Base-by-base conservation (phyloP, 2,797 vertebrate species). In the Centroberyx gerrardi region DNA sequence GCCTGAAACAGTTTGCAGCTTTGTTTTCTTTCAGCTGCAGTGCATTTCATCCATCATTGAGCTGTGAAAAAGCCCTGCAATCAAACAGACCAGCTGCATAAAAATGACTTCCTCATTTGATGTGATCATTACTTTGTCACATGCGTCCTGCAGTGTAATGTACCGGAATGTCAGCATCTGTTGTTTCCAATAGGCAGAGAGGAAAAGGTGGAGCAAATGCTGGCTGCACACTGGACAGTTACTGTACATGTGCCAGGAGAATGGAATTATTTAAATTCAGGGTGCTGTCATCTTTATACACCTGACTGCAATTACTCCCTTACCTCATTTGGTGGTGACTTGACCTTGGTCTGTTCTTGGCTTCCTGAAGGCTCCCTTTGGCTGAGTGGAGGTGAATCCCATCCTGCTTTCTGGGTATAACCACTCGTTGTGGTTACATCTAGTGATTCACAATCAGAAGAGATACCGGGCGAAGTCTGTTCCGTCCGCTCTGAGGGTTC, bases 311-410 rank as follows among this genome's bases (percentile, higher is more conserved):
- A 5, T 48, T 69, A 18, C 15, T 77, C 18, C 4, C 87, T 87
- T 85, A 93, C 92, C 87, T 88, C 52, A 10, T 62, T 70, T 46
- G 70, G 63, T 22, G 54, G n/a, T 15, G 36, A 28, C 15, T 29
- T 65, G 76, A 70, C 74, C 13, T 83, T 73, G n/a, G 58, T 64
- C 38, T 83, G 74, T 38, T 88, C 81, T 53, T 64, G 80, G 18
- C 70, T 75, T 61, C 78, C 84, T 58, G 75, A 81, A 44, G 61
- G 40, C 46, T 89, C 80, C 53, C 73, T 68, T 56, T 69, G 78
- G 82, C 38, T 68, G 53, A 60, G 69, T 18, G 72, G 68, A 33
- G 83, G 65, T 52, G 70, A 81, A 66, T 70, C 48, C 7, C 52
- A 38, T 62, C 74, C 77, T 22, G 77, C 55, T 28, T 27, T 56